Evolutionary conservation across 2,113 vertebrate genomes (phyloP).

Genomic region (Campylomormyrus numenius): DNA sequence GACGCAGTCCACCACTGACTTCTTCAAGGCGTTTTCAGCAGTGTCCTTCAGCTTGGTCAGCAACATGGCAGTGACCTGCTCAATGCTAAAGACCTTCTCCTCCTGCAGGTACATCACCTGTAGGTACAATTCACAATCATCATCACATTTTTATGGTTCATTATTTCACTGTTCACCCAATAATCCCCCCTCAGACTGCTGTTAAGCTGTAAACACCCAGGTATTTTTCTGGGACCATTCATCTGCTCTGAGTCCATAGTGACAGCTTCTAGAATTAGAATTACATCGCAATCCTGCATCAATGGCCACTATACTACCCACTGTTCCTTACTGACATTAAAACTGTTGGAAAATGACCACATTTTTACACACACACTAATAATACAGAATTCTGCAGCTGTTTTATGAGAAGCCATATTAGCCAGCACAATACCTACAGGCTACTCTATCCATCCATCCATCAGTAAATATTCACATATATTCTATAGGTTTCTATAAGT

Average conservation of each 20-base stretch:
- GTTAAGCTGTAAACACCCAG: not conserved
- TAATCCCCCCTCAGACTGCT: not conserved
- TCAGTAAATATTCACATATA: not conserved
- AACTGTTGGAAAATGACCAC: not conserved
- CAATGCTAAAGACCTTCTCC: slow-evolving; percentile 86
- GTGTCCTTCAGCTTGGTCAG: slow-evolving; percentile 94
- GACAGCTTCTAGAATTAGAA: not conserved
- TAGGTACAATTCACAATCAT: slow-evolving; percentile 10
- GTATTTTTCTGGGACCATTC: not conserved
- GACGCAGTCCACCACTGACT: slow-evolving; percentile 91
- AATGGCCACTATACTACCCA: not conserved
- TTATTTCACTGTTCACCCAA: not conserved
- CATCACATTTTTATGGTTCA: not conserved
- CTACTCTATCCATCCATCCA: not conserved
- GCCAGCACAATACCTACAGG: not conserved
- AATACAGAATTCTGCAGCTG: not conserved
- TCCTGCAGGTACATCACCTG: slow-evolving; percentile 97
- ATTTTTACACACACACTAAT: not conserved
- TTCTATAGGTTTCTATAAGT: not conserved
- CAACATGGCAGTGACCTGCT: slow-evolving; percentile 93
- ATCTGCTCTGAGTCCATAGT: not conserved
- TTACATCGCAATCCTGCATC: not conserved
- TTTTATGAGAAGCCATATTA: not conserved
- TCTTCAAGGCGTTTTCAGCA: slow-evolving; percentile 84
- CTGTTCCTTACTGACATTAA: not conserved